phyloP scores from a whole-genome alignment of 53 echinoderm and acorn worm genomes.

The Henricia sp. region DNA sequence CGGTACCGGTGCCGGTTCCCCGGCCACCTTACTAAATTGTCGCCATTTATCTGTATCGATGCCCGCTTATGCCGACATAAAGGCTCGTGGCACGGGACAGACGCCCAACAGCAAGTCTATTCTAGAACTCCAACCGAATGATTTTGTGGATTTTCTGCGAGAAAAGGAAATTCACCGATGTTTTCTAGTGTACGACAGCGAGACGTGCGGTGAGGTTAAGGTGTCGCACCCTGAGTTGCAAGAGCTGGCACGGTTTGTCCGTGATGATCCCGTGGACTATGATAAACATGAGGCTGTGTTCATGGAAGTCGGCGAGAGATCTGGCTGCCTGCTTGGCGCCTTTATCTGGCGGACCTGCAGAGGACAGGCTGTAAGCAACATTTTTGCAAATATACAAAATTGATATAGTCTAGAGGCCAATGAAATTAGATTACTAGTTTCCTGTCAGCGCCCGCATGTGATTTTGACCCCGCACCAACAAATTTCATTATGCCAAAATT shows the following conservation, averaged over 20 bases:
- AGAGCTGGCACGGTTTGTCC: constrained; percentile 46
- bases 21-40: too few relatives aligned
- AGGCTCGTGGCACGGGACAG: not conserved
- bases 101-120: constrained; percentile 11
- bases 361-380: constrained; percentile 76
- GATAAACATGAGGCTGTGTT: constrained; percentile 81
- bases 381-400: not conserved
- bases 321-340: constrained; percentile 73
- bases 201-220: constrained; percentile 37
- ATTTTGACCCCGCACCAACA: too few relatives aligned
- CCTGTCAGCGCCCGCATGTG: too few relatives aligned
- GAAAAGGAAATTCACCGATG: constrained; percentile 58
- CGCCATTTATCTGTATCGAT: too few relatives aligned
- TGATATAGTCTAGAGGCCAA: too few relatives aligned
- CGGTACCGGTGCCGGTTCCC: too few relatives aligned
- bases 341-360: constrained; percentile 82
- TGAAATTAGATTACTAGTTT: too few relatives aligned
- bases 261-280: constrained; percentile 67
- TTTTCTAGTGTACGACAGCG: constrained; percentile 64
- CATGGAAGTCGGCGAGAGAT: constrained; percentile 74
- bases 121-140: constrained; percentile 63
- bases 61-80: too few relatives aligned
- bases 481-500: too few relatives aligned
- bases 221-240: constrained; percentile 71
- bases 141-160: constrained; percentile 66